A percentile compares a stretch with the other conserved stretches of the same genome.
Conservation (phyloP, 2,113 vertebrate genomes). For the Gambusia affinis region DNA sequence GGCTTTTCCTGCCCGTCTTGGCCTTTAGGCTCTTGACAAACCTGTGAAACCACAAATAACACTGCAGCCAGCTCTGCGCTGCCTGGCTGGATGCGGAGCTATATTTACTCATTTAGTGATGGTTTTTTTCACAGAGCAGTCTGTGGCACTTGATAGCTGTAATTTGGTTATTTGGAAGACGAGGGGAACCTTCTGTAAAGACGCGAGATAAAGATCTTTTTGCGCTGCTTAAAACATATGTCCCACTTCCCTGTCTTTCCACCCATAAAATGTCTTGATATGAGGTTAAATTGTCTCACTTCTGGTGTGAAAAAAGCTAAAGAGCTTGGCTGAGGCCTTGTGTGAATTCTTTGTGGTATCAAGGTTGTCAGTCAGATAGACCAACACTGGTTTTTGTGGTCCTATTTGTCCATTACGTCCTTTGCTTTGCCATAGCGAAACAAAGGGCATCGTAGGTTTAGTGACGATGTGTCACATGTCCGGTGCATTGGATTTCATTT, state of each 20-base stretch:
- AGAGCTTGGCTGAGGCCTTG: not conserved
- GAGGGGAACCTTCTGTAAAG: slow-evolving; percentile 55
- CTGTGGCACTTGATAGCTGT: slow-evolving; percentile 13
- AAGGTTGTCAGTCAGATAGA: slow-evolving; percentile 4
- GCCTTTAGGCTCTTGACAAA: slow-evolving; percentile 34
- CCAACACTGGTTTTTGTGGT: slow-evolving; percentile 26
- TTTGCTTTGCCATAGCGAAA: slow-evolving; percentile 1
- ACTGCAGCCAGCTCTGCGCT: slow-evolving; percentile 2
- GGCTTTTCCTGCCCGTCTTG: slow-evolving; percentile 40
- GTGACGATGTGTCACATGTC: slow-evolving; percentile 38
- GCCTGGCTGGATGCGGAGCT: slow-evolving; percentile 43
- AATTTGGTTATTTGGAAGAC: slow-evolving; percentile 40
- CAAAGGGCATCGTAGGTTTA: not conserved
- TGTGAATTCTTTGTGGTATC: slow-evolving; percentile 17
- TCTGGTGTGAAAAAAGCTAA: slow-evolving; percentile 20
- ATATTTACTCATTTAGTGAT: slow-evolving; percentile 48
- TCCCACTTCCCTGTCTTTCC: slow-evolving; percentile 59
- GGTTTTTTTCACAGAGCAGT: slow-evolving; percentile 18
- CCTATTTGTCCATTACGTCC: not conserved
- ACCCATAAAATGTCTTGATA: slow-evolving; percentile 25
- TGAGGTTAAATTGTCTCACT: slow-evolving; percentile 31
- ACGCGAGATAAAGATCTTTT: slow-evolving; percentile 64
- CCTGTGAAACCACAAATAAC: slow-evolving; percentile 54
- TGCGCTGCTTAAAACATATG: slow-evolving; percentile 36
- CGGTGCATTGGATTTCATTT: slow-evolving; percentile 32